Evolutionary conservation across 2,888 invertebrate genomes (phyloP).

Genomic region (Serrognathus titanus): DNA sequence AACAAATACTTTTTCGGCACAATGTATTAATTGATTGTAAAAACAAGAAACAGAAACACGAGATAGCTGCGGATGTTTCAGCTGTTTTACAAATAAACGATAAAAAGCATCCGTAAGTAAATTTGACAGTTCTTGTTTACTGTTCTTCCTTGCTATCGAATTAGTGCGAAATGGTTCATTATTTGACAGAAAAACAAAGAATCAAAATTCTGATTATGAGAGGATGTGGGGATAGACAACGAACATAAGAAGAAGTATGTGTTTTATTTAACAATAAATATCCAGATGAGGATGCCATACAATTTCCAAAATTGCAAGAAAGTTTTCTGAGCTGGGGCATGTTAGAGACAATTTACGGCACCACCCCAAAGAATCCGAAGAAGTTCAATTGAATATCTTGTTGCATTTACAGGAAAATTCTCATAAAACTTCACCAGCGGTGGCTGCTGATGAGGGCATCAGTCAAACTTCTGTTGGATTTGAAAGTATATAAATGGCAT

Average conservation of each 20-base stretch:
- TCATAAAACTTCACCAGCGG: neutral
- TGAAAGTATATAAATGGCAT: conserved; percentile 6
- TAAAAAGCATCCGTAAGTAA: no score
- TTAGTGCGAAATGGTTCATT: neutral
- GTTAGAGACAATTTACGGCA: neutral
- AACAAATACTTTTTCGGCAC: no score
- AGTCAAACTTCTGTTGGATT: conserved; percentile 8
- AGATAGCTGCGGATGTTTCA: no score
- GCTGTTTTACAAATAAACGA: no score
- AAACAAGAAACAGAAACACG: no score
- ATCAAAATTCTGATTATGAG: conserved; percentile 1
- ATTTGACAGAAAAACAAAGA: conserved; percentile 4
- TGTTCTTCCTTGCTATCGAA: no score
- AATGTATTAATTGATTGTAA: no score
- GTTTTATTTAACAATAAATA: conserved; percentile 9
- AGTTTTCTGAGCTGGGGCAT: conserved; percentile 6
- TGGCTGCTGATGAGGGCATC: neutral
- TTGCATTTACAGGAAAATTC: conserved; percentile 8
- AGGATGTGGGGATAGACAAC: neutral
- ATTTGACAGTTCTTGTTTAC: no score
- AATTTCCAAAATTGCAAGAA: conserved; percentile 13
- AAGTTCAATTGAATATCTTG: conserved; percentile 8
- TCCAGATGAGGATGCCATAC: conserved; percentile 8
- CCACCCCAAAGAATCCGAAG: conserved; percentile 9
- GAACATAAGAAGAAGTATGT: neutral